Evolutionary conservation across 2,797 vertebrate genomes (phyloP).

Genomic region (Sandelia bainsii): DNA sequence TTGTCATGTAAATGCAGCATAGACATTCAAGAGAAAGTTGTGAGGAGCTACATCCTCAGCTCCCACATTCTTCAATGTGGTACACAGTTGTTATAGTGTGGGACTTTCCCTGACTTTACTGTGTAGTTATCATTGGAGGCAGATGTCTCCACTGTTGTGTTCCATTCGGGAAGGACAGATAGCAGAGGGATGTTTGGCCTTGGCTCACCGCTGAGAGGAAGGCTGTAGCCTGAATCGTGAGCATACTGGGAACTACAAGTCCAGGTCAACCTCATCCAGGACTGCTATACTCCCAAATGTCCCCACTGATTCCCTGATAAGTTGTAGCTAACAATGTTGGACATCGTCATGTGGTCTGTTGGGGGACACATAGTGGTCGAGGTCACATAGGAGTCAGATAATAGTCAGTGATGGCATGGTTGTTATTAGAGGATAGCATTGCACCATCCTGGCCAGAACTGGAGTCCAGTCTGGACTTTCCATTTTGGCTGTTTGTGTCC

Average conservation of each 20-base stretch:
- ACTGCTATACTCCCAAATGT: slow-evolving; percentile 35
- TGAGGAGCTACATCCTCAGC: slow-evolving; percentile 9
- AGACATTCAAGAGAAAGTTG: slow-evolving; percentile 29
- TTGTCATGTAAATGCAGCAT: slow-evolving; percentile 59
- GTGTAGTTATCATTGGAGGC: slow-evolving; percentile 65
- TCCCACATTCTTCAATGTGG: slow-evolving; percentile 17
- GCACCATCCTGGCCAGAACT: slow-evolving; percentile 29
- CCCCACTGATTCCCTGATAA: slow-evolving; percentile 11
- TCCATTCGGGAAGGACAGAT: slow-evolving; percentile 75
- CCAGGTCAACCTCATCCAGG: slow-evolving; percentile 62
- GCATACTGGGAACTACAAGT: slow-evolving; percentile 13
- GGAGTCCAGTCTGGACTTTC: slow-evolving; percentile 79
- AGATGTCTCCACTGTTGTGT: slow-evolving; percentile 72
- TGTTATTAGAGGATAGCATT: slow-evolving; percentile 58
- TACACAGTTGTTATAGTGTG: slow-evolving; percentile 49
- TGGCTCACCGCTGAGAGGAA: slow-evolving; percentile 68
- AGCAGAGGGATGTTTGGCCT: slow-evolving; percentile 70
- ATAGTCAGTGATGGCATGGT: slow-evolving; percentile 31
- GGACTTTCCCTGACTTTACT: slow-evolving; percentile 64
- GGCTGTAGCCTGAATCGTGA: slow-evolving; percentile 53
- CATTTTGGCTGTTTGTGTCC: slow-evolving; percentile 82
- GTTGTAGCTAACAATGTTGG: slow-evolving; percentile 24
- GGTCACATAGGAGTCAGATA: slow-evolving; percentile 51
- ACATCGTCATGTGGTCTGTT: slow-evolving; percentile 37
- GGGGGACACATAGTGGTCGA: slow-evolving; percentile 20